Evolutionary conservation across 1,140 invertebrate genomes (phyloP).

Genomic region (Campoletis sonorensis): DNA sequence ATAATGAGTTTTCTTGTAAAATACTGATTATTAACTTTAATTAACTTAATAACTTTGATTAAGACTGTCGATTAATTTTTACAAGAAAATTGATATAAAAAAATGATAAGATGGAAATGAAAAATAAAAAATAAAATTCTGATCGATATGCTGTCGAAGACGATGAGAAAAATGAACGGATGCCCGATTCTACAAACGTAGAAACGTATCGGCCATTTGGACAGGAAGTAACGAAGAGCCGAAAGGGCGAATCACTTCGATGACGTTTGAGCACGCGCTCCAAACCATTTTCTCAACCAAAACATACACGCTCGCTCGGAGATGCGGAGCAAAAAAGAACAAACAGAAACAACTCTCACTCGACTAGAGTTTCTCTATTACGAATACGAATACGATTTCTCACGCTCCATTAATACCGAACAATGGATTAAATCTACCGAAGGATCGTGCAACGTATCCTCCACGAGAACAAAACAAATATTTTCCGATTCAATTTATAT

Average conservation of each 20-base stretch:
- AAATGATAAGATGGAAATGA: too few relatives aligned
- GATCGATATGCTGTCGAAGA: background rate
- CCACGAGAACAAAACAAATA: background rate
- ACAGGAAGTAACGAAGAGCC: constrained; percentile 57
- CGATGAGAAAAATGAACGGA: constrained; percentile 61
- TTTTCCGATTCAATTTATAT: background rate
- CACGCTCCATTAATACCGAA: constrained; percentile 52
- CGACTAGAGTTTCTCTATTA: background rate
- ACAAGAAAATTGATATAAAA: too few relatives aligned
- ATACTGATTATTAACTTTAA: too few relatives aligned
- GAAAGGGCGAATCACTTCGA: constrained; percentile 52
- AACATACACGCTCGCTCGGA: background rate
- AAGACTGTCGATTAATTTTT: too few relatives aligned
- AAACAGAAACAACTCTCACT: background rate
- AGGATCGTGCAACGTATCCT: constrained; percentile 12
- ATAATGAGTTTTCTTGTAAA: too few relatives aligned
- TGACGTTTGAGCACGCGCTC: constrained; percentile 31
- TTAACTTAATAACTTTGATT: too few relatives aligned
- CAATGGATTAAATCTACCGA: constrained; percentile 51
- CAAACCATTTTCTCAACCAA: background rate
- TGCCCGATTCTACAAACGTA: constrained; percentile 53
- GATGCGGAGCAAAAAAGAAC: too few relatives aligned
- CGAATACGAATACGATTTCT: constrained; percentile 39
- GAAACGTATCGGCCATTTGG: constrained; percentile 57
- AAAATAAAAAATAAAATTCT: too few relatives aligned